These are phyloP conservation scores for Pluvialis apricaria DNA, from an alignment of 2,113 vertebrate species.

Conservation along the genomic window DNA sequence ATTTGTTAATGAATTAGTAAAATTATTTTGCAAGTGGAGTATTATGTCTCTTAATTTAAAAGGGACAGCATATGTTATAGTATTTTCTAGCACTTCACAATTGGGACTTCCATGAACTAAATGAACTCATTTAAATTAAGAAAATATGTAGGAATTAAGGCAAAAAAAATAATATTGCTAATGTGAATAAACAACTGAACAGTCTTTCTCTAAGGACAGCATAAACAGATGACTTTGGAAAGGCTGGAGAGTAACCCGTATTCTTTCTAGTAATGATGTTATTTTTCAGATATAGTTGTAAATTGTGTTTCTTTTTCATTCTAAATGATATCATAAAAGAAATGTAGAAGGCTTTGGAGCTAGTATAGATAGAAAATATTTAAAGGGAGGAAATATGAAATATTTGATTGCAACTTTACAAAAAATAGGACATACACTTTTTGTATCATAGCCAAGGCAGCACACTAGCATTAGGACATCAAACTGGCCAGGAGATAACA, in stretches of 20 bases:
- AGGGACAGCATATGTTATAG: not conserved
- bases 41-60: not conserved
- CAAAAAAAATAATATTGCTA: not conserved
- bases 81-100: not conserved
- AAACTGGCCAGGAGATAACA: not conserved
- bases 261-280: not conserved
- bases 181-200: not conserved
- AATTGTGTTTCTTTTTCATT: not conserved
- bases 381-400: not conserved
- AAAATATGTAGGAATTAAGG: not conserved
- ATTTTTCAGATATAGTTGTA: not conserved
- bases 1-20: not conserved
- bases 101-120: not conserved
- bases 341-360: not conserved
- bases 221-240: not conserved
- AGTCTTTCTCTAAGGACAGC: not conserved
- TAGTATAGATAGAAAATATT: not conserved
- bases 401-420: not conserved
- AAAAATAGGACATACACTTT: not conserved
- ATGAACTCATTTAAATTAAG: not conserved
- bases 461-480: not conserved
- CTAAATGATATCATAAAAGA: not conserved
- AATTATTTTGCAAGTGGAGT: not conserved
- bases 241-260: not conserved
- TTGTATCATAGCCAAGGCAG: not conserved